Conservation (phyloP, 2,797 vertebrate genomes). For the Coreius guichenoti region DNA sequence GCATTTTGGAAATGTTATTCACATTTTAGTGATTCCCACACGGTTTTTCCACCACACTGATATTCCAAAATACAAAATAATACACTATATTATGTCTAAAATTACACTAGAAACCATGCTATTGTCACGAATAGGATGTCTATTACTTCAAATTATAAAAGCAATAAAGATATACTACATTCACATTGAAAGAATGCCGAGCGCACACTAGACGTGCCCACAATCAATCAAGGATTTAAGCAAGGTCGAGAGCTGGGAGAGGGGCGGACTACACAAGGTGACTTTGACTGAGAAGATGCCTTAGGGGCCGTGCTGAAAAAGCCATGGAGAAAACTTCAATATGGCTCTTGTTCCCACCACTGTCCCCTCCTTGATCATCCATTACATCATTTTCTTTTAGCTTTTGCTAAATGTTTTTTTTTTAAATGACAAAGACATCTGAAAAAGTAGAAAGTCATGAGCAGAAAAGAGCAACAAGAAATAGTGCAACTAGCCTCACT, state of each 20-base stretch:
- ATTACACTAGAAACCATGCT: neutral
- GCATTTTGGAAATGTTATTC: neutral
- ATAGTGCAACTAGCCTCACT: conserved; percentile 13
- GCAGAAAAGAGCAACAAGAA: conserved; percentile 4
- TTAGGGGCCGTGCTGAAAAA: conserved; percentile 77
- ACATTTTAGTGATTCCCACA: neutral
- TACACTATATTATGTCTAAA: neutral
- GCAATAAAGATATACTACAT: conserved; percentile 16
- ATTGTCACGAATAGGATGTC: neutral
- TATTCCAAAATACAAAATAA: neutral
- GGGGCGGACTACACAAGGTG: conserved; percentile 75
- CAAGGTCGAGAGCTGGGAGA: conserved; percentile 74
- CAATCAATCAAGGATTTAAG: conserved; percentile 71
- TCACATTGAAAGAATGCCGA: conserved; percentile 66
- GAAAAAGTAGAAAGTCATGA: neutral
- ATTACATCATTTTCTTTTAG: conserved; percentile 30
- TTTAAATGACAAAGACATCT: conserved; percentile 16
- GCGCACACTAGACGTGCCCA: conserved; percentile 75
- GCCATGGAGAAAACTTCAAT: conserved; percentile 80
- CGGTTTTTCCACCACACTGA: neutral
- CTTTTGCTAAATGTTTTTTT: conserved; percentile 51
- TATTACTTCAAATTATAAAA: conserved; percentile 8
- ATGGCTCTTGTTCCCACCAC: conserved; percentile 63
- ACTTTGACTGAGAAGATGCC: conserved; percentile 79
- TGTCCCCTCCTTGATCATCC: conserved; percentile 39